Base-by-base conservation (phyloP, 2,113 vertebrate species). In the Sturnira hondurensis region DNA sequence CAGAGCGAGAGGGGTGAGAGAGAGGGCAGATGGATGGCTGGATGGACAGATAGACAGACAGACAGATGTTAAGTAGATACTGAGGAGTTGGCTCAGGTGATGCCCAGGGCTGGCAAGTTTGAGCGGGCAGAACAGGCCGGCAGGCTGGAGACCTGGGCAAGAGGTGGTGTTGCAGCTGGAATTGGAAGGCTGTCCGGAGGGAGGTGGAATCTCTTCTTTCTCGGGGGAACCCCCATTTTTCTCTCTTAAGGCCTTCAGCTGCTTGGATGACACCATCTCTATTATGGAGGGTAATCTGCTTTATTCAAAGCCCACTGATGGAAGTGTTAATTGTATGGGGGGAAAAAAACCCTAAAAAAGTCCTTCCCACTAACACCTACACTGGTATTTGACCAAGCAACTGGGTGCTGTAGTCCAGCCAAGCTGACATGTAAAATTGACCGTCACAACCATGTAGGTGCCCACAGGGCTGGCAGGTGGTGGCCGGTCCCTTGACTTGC, bases 401-500 rank as follows among this genome's bases (percentile, higher is more conserved):
- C 19, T 7, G 24, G 67, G 19, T 45, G 1, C 28, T 4, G 9
- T 9, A 5, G 24, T n/a, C n/a, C 31, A 28, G 61, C 43, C 43
- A 36, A 20, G 20, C 0, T 11, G 82, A 41, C 5, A 2, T 0
- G 5, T 47, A 61, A 86, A 43, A n/a, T 56, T 22, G 81, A 65
- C 65, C 26, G 9, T 54, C 22, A 7, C 33, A 36, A 4, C n/a
- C 2, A 24, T 63, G 41, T 33, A 22, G 43, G 33, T 31, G 56
- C 28, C 22, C 14, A 3, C 2, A 33, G 9, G 4, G 45, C 36
- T 7, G 4, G 74, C 41, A 70, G 63, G 2, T 5, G 20, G 31
- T 6, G 4, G 43, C 9, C 1, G 13, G 36, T n/a, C 78, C 8
- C 3, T 13, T 2, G 19, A 17, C 22, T 41, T 2, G 1, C 86